Evolutionary conservation across 2,797 vertebrate species (phyloP).

Genomic region (Tachyglossus aculeatus): DNA sequence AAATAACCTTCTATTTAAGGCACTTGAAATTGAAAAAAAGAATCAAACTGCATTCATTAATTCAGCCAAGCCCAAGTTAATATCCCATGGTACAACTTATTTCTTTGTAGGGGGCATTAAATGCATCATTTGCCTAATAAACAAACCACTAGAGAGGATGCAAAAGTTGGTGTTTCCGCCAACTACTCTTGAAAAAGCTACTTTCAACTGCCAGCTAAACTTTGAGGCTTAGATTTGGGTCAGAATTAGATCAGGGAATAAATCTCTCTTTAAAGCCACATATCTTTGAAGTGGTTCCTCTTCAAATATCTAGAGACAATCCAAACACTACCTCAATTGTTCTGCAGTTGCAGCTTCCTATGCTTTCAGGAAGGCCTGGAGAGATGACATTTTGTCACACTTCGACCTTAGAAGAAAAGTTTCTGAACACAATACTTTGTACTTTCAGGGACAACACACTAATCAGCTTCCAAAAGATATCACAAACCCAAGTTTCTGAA

Average conservation of each 20-base stretch:
- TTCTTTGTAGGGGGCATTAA: conserved; percentile 60
- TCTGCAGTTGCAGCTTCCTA: too few species aligned
- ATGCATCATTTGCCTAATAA: conserved; percentile 68
- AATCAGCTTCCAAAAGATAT: too few species aligned
- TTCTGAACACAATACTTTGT: too few species aligned
- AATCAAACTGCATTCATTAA: conserved; percentile 60
- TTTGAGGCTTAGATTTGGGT: conserved; percentile 26
- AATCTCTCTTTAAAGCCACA: neutral
- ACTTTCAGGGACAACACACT: too few species aligned
- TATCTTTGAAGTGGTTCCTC: neutral
- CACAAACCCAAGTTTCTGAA: too few species aligned
- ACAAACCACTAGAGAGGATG: conserved; percentile 47
- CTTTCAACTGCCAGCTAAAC: conserved; percentile 42
- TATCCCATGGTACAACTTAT: conserved; percentile 63
- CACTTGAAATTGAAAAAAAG: conserved; percentile 34
- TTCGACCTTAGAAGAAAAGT: too few species aligned
- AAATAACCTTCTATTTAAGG: conserved; percentile 58
- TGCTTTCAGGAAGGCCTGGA: too few species aligned
- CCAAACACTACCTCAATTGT: neutral
- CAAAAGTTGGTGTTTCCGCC: conserved; percentile 47
- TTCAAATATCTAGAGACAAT: neutral
- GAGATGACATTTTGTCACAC: accelerated
- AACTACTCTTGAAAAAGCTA: conserved; percentile 40
- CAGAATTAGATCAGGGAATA: neutral
- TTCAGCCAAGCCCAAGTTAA: conserved; percentile 65